Evolutionary conservation across 2,888 invertebrate species (phyloP).

Genomic region (Melipona bicolor): DNA sequence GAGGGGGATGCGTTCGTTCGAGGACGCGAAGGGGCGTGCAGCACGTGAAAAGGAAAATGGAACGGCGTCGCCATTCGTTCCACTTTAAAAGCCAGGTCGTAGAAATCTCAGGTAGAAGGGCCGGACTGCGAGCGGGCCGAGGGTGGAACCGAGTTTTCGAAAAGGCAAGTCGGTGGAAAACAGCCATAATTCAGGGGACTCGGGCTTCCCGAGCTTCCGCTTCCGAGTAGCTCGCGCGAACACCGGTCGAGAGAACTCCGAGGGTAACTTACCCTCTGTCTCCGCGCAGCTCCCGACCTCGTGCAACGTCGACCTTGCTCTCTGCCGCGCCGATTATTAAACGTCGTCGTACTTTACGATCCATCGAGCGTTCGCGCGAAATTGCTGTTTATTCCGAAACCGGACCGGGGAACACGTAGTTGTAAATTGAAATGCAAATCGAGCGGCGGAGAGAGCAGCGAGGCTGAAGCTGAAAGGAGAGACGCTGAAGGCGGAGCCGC

Average conservation of each 20-base stretch:
- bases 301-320: conserved; percentile 1
- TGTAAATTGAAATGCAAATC: conserved; percentile 27
- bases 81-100: conserved; percentile 52
- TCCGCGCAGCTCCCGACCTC: conserved; percentile 12
- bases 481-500: too few species aligned
- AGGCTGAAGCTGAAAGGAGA: too few species aligned
- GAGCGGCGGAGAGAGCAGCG: too few species aligned
- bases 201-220: conserved; percentile 24
- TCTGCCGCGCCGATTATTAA: conserved; percentile 39
- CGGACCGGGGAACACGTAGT: not conserved
- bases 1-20: not conserved
- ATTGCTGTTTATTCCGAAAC: conserved; percentile 1
- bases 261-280: conserved; percentile 4
- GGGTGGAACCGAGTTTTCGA: conserved; percentile 47
- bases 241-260: not conserved
- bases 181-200: conserved; percentile 57
- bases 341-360: conserved; percentile 15
- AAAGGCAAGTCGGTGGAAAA: conserved; percentile 49
- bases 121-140: conserved; percentile 16
- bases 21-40: conserved; percentile 22
- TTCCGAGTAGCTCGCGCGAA: conserved; percentile 26
- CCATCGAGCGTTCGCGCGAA: not conserved
- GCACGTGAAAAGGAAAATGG: conserved; percentile 45
- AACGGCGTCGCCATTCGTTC: conserved; percentile 61
- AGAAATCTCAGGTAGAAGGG: conserved; percentile 49